Evolutionary conservation across 2,888 invertebrate species (phyloP).

Genomic region (Crossocerus cetratus): DNA sequence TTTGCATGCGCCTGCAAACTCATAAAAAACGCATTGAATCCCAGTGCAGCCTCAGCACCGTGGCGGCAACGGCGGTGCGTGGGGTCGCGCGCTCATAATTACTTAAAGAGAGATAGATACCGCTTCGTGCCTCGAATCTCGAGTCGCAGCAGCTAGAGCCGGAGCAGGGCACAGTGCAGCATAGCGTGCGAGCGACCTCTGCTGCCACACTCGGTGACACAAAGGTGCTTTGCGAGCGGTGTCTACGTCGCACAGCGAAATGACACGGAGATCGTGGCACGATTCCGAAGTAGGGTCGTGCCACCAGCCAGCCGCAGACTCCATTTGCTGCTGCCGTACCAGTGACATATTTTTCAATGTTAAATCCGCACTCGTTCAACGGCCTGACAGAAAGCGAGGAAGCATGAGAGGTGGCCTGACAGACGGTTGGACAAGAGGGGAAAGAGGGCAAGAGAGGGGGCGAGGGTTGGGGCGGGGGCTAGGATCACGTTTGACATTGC

Average conservation of each 20-base stretch:
- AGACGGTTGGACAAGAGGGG: too few species aligned
- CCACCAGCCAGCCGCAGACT: neutral
- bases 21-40: neutral
- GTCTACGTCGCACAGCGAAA: constrained; percentile 4
- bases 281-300: neutral
- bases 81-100: neutral
- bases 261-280: neutral
- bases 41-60: neutral
- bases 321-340: neutral
- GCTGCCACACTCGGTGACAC: neutral
- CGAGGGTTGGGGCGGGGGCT: neutral
- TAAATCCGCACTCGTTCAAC: constrained; percentile 2
- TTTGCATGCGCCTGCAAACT: neutral
- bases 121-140: neutral
- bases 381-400: too few species aligned
- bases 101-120: constrained; percentile 2
- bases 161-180: too few species aligned
- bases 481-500: neutral
- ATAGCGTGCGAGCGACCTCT: neutral
- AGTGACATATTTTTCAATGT: constrained; percentile 21
- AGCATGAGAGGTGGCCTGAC: too few species aligned
- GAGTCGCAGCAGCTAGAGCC: neutral
- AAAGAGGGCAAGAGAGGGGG: too few species aligned
- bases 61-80: too few species aligned
- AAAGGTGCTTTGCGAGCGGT: neutral